Evolutionary conservation across 2,888 invertebrate genomes (phyloP).

Genomic region (Sepiola atlantica): DNA sequence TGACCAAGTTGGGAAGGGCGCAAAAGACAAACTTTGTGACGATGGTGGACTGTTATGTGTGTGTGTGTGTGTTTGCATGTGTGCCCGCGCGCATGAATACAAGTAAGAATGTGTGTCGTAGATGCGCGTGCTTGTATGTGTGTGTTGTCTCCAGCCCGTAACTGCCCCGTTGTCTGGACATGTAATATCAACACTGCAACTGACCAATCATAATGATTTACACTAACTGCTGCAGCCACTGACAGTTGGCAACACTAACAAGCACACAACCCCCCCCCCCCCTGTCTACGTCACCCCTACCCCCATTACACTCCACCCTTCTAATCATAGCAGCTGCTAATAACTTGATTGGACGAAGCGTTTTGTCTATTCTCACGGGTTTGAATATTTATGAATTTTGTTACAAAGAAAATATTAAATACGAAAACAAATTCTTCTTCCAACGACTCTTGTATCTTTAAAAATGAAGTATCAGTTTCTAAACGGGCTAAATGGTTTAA

Average conservation of each 20-base stretch:
- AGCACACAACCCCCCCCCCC: not conserved
- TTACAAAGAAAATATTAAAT: not conserved
- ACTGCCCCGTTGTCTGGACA: slow-evolving; percentile 5
- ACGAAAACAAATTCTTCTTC: not conserved
- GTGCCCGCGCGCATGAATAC: not conserved
- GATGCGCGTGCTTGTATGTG: not conserved
- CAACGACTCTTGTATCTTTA: not conserved
- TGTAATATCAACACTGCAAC: not conserved
- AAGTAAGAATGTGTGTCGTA: not conserved
- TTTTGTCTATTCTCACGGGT: not conserved
- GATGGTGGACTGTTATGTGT: not conserved
- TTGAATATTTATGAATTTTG: not conserved
- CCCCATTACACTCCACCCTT: not conserved
- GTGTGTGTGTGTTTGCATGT: not conserved
- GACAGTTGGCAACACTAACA: not conserved
- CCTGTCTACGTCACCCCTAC: too few relatives aligned
- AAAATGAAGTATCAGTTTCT: not conserved
- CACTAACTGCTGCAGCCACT: not conserved
- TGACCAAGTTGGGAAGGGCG: not conserved
- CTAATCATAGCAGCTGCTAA: not conserved
- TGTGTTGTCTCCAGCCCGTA: not conserved
- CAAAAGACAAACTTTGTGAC: not conserved
- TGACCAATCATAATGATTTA: not conserved
- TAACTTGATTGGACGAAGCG: not conserved
- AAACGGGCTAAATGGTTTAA: not conserved